Evolutionary conservation across 2,113 vertebrate genomes (phyloP), one percentile per base, ranked within the genome.

Genomic region (Paralichthys olivaceus): DNA sequence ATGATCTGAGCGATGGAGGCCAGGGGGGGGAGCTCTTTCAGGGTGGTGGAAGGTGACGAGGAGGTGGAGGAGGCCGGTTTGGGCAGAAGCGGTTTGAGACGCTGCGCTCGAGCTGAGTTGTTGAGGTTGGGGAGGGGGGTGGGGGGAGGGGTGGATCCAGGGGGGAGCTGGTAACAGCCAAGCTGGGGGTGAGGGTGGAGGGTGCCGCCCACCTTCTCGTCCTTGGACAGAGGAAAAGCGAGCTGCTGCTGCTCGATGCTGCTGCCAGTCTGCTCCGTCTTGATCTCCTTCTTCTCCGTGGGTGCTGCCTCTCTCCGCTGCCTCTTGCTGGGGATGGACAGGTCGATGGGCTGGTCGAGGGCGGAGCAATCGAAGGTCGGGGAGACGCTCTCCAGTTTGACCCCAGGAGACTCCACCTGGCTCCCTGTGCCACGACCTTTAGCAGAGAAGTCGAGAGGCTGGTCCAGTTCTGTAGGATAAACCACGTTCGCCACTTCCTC

Each of bases 1-100:
- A 99, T 99, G 85, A 99, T 99, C 94, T 99, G 97, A 63, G 97
- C 97, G 11, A 99, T 99, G 85, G 98, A 99, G 72, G 97, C 98
- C 85, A 99, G 87, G 0, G 98, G 98, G 0, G 97, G 96, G 66
- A 98, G 94, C 81, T 99, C 97, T 45, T 97, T 96, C 0, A 93
- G 14, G 20, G 84, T 1, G 0, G 95, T 37, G 25, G 92, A 51
- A 0, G 91, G 54, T 87, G 59, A 94, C 87, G 57, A 94, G 58
- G 87, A 29, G 54, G 93, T 57, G 19, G 76, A n/a, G 40, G 91
- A 69, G 0, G 90, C 62, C 22, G 96, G 97, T 92, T 99, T 99
- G 90, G 98, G 98, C 91, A 99, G 95, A 84, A 99, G 95, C 8
- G 96, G 95, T 72, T 99, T 99, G 56, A 97, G 97, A 75, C 96